phyloP scores from a whole-genome alignment of 2,113 vertebrate species.

The Petromus typicus region DNA sequence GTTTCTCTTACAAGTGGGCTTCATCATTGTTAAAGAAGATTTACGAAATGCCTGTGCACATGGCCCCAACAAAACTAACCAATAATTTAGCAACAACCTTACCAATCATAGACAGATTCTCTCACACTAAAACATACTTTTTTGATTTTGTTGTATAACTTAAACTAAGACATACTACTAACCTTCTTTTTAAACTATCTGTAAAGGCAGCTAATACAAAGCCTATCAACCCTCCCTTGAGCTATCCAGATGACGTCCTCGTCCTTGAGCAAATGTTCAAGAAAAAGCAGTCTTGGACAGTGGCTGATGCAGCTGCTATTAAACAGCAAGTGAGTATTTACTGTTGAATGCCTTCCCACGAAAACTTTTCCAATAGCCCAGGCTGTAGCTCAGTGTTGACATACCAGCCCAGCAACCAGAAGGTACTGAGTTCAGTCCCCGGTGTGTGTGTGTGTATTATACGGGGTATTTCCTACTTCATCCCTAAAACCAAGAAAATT shows the following conservation, averaged over 20 bases:
- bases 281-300: constrained; percentile 72
- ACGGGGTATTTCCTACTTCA: background rate
- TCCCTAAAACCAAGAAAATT: background rate
- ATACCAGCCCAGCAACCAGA: too few species aligned
- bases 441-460: too few species aligned
- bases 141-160: constrained; percentile 29
- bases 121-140: background rate
- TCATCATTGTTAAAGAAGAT: background rate
- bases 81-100: background rate
- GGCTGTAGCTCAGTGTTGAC: too few species aligned
- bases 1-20: background rate
- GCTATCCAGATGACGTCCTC: constrained; percentile 69
- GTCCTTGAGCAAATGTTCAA: constrained; percentile 72
- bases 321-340: constrained; percentile 70
- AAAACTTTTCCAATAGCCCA: too few species aligned
- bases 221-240: constrained; percentile 24
- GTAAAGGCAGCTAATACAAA: constrained; percentile 73
- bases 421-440: background rate
- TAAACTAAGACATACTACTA: constrained; percentile 37
- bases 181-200: constrained; percentile 44
- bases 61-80: background rate
- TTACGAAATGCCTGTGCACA: background rate
- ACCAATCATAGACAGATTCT: background rate
- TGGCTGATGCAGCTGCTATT: constrained; percentile 48
- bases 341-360: background rate